Evolutionary conservation across 2,888 invertebrate species (phyloP), one percentile per base, ranked within the genome.

Genomic region (Thecocarcelia acutangulata): DNA sequence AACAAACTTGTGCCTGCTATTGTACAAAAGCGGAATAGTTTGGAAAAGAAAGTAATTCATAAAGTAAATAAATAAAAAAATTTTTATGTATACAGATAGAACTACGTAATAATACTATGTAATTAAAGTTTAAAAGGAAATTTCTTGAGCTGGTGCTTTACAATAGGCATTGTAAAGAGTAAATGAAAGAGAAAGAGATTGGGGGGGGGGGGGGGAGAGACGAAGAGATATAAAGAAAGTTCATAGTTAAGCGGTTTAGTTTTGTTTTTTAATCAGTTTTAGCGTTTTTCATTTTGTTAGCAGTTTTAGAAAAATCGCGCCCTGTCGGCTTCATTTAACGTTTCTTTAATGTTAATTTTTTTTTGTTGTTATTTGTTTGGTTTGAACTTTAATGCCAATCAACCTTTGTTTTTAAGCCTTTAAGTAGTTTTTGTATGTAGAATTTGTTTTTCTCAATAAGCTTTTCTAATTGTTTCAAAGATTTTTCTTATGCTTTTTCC

Each of bases 361-460:
- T 50, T 37, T 15, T n/a, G 46, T 24, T 61, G n/a, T n/a, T n/a
- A n/a, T 33, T 56, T 48, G 33, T 69, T 24, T 54, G 48, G 12
- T 59, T 54, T 61, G 21, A 76, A 84, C 85, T 87, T 87, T 86
- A 88, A 89, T 89, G 88, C 89, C 88, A 88, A 89, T 88, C 88
- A 88, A 88, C 89, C 89, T 88, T 82, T 78, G 50, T 69, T 69
- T 64, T 69, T 86, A 86, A 86, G 75, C 66, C 63, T 80, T 76
- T 86, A 85, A 86, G 86, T 87, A 87, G 19, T 61, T 86, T 87
- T 86, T 85, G 85, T 83, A 52, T 76, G 64, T 84, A 64, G 66
- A 6, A 66, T 28, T 68, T 64, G 40, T 75, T 44, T 74, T 50
- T 85, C 85, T 44, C 44, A 58, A 63, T 61, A 46, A 44, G 11